phyloP scores from a whole-genome alignment of 2,888 invertebrate species.

The Phalera bucephala region DNA sequence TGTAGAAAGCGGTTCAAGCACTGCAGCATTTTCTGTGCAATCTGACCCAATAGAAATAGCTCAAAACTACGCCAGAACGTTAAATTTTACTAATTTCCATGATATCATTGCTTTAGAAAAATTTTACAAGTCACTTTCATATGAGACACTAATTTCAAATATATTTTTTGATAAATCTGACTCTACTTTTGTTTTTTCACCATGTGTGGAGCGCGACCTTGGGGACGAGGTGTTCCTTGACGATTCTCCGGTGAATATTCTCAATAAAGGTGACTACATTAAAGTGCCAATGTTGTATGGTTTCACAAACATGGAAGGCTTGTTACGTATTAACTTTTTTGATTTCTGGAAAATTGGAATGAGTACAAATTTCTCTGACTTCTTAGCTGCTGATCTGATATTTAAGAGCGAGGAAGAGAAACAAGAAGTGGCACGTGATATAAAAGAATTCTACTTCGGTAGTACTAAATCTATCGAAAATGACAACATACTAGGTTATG shows the following conservation, averaged over 20 bases:
- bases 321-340: slow-evolving; percentile 25
- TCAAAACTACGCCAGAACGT: slow-evolving; percentile 29
- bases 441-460: slow-evolving; percentile 53
- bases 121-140: slow-evolving; percentile 42
- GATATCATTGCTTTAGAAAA: slow-evolving; percentile 43
- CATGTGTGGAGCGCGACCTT: slow-evolving; percentile 29
- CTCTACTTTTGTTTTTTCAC: slow-evolving; percentile 30
- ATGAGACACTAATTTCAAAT: slow-evolving; percentile 29
- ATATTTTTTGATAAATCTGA: slow-evolving; percentile 23
- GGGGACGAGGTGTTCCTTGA: slow-evolving; percentile 36
- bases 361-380: slow-evolving; percentile 51
- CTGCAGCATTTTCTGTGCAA: slow-evolving; percentile 33
- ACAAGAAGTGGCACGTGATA: slow-evolving; percentile 31
- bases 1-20: slow-evolving; percentile 41
- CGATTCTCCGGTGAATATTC: slow-evolving; percentile 41
- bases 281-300: slow-evolving; percentile 51
- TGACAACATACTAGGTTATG: slow-evolving; percentile 36
- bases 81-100: slow-evolving; percentile 36
- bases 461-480: slow-evolving; percentile 31
- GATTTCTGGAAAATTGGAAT: slow-evolving; percentile 41
- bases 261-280: slow-evolving; percentile 34
- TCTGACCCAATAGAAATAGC: slow-evolving; percentile 45
- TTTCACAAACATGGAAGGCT: slow-evolving; percentile 46
- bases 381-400: slow-evolving; percentile 48
- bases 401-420: slow-evolving; percentile 41